A percentile compares a stretch with the other conserved stretches of the same genome.
Conservation (phyloP, 2,797 vertebrate genomes). For the Staurois parvus region DNA sequence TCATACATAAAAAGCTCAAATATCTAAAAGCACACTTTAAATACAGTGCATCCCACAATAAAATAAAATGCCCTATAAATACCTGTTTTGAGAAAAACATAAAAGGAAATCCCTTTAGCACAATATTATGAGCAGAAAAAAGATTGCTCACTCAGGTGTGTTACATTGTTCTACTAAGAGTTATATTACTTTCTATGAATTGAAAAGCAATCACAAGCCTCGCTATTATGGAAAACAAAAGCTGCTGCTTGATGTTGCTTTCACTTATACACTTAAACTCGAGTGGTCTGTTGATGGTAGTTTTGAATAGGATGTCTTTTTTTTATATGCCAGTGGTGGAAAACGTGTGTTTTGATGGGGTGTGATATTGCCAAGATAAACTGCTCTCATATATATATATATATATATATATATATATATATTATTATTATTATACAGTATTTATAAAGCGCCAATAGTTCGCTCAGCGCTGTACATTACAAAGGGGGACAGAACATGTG, state of each 20-base stretch:
- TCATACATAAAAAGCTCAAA: neutral
- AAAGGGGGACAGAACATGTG: too few species aligned
- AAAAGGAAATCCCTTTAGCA: slow-evolving; percentile 1
- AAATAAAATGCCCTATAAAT: neutral
- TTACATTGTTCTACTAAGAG: slow-evolving; percentile 5
- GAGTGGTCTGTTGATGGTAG: neutral
- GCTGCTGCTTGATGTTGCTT: neutral
- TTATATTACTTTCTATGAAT: neutral
- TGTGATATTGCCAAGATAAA: too few species aligned
- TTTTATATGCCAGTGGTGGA: neutral
- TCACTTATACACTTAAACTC: neutral
- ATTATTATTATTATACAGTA: too few species aligned
- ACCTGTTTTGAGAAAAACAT: neutral
- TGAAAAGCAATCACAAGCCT: slow-evolving; percentile 5
- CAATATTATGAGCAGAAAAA: neutral
- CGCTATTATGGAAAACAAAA: neutral
- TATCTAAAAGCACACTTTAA: neutral
- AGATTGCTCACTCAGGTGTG: slow-evolving; percentile 1
- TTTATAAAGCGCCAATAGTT: too few species aligned
- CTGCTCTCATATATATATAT: too few species aligned
- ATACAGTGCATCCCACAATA: neutral
- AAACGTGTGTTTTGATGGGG: neutral
- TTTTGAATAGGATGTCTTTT: neutral
- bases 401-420: too few species aligned
- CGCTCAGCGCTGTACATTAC: too few species aligned